Conservation (phyloP, 2,113 vertebrate species). For the Smithornis capensis region DNA sequence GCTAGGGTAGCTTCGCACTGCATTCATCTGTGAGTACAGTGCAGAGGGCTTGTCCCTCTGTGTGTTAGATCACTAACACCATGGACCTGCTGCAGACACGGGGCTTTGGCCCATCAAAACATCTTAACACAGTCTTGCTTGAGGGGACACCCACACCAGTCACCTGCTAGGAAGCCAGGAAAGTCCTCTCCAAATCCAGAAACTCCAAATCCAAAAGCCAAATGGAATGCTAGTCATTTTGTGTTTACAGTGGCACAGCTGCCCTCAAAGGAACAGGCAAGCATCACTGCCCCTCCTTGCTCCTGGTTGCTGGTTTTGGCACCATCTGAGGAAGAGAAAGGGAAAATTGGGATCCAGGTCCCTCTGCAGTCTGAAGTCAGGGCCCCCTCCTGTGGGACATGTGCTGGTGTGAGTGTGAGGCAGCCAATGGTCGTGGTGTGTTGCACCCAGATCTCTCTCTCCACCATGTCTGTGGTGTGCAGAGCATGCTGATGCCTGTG, state of each 20-base stretch:
- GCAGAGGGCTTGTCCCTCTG: neutral
- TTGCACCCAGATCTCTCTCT: neutral
- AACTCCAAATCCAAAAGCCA: too few relatives aligned
- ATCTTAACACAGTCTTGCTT: neutral
- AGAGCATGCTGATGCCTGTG: neutral
- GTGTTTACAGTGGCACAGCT: neutral
- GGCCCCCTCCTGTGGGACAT: neutral
- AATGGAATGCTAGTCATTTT: neutral
- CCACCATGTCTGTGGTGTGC: fast-evolving
- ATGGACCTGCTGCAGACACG: neutral
- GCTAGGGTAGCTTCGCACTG: neutral
- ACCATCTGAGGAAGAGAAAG: neutral
- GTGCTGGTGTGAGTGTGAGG: fast-evolving
- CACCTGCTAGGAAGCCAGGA: neutral
- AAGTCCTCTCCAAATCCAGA: neutral
- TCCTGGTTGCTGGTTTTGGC: neutral
- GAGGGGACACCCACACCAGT: neutral
- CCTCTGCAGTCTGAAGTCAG: neutral
- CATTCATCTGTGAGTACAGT: neutral
- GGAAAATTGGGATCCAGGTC: neutral
- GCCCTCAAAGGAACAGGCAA: neutral
- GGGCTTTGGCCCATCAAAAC: neutral
- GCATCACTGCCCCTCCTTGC: neutral
- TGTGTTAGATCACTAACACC: neutral
- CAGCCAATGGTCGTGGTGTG: neutral